Base-by-base conservation (phyloP, 2,113 vertebrate genomes). In the Clupea harengus region DNA sequence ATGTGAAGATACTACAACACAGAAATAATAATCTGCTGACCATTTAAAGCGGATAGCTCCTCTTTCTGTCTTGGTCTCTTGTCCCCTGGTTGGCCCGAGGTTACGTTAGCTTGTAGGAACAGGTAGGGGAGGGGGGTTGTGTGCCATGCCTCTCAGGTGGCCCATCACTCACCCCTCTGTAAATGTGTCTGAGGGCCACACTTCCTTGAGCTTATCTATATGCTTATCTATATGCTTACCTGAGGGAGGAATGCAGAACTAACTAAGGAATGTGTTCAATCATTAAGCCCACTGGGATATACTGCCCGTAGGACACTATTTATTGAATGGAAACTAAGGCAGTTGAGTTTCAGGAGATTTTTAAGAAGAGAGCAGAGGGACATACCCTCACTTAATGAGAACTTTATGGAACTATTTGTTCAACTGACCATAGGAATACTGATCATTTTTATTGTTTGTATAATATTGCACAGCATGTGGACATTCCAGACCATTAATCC, bases 231-330 rank as follows among this genome's bases (percentile, higher is more conserved):
- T 89, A 92, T 93, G 91, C 90, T 85, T 91, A 93, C 92, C 89
- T 88, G 89, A 88, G 87, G 91, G 81, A 81, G 88, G 91, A 93
- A 92, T 93, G 92, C 85, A 88, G 88, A 85, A 89, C 88, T 90
- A 91, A 54, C 85, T 52, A 22, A 92, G 90, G 93, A 93, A 93
- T 93, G 88, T 91, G 92, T 91, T 32, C 91, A 93, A 93, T 94
- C 90, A 94, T 94, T 94, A 94, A 94, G 85, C 92, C 44, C 28
- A 72, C 50, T 78, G 45, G 39, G 75, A 75, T 45, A 22, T 85
- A 57, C 82, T 85, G 54, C 83, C 50, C 39, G 22, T 78, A 78
- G 10, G 64, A 72, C 28, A 72, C 64, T 72, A 11, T 28, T 72
- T 9, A 25, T 25, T 72, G 64, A 32, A 25, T 32, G 11, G 72